Evolutionary conservation across 1,140 invertebrate species (phyloP).

Genomic region (Drosophila repletoides): DNA sequence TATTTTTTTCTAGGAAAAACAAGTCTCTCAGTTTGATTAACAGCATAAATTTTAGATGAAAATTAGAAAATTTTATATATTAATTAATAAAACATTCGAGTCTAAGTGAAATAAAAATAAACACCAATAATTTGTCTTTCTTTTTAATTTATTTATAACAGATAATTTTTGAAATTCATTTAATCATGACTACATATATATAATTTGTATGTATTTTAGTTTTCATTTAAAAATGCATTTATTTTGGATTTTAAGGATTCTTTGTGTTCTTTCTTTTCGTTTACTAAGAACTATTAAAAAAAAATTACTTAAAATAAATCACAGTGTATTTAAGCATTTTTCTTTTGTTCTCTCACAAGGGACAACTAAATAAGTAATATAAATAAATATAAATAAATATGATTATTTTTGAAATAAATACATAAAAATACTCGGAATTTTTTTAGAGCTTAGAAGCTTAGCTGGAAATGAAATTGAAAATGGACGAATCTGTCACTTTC

Average conservation of each 20-base stretch:
- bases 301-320: constrained; percentile 79
- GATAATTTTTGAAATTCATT: constrained; percentile 4
- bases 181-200: background rate
- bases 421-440: constrained; percentile 7
- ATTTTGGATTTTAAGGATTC: background rate
- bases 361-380: constrained; percentile 41
- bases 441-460: background rate
- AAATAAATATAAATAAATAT: constrained; percentile 15
- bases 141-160: constrained; percentile 6
- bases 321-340: constrained; percentile 76
- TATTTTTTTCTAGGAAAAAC: no score
- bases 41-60: no score
- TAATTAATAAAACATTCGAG: no score
- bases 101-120: no score
- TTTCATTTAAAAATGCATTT: background rate
- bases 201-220: background rate
- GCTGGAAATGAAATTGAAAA: background rate
- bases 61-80: no score
- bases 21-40: no score
- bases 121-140: background rate
- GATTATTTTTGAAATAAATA: constrained; percentile 30
- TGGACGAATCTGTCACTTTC: background rate
- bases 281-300: constrained; percentile 68
- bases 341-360: constrained; percentile 33
- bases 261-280: constrained; percentile 17